Evolutionary conservation across 2,797 vertebrate species (phyloP), one percentile per base, ranked within the genome.

Genomic region (Macroramphosus scolopax): DNA sequence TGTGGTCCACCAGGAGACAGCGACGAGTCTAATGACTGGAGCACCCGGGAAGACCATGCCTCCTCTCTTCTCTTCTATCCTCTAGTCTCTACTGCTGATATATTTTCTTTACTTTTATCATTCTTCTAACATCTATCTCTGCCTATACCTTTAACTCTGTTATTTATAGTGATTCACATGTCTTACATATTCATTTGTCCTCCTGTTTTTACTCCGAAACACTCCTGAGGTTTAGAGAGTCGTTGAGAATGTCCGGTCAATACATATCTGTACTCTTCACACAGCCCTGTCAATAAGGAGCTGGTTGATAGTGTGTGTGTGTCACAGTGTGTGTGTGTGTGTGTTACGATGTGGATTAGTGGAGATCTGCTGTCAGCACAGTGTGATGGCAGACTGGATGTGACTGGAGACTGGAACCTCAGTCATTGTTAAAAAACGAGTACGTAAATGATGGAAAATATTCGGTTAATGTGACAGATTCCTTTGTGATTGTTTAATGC

Each of bases 281-380:
- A 53, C 38, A 46, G 38, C 34, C 53, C 17, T 20, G 51, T 80
- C 80, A 68, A 80, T 81, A 74, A 63, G 37, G 24, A 65, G 33
- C 16, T 53, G 22, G 34, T 47, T 37, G 54, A 44, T 37, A 49
- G 48, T 30, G 33, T 58, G 49, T 61, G 39, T 15, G 44, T 73
- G n/a, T n/a, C 50, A 33, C 52, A 48, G 35, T 75, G 71, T 75
- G 68, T 64, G 66, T 72, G 38, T 74, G 72, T 78, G 64, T 64
- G 65, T 75, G 64, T 75, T 60, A 77, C 68, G 43, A 59, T 69
- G 72, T 74, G 87, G 78, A 87, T 87, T 78, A 72, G 72, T 44
- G 50, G 57, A 61, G 72, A 72, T 67, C 48, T 72, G 53, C 65
- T 67, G 55, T 53, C 68, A 80, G 80, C 79, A 85, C 85, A 88